Evolutionary conservation across 1,140 invertebrate species (phyloP).

Genomic region (Brachionus manjavacas): DNA sequence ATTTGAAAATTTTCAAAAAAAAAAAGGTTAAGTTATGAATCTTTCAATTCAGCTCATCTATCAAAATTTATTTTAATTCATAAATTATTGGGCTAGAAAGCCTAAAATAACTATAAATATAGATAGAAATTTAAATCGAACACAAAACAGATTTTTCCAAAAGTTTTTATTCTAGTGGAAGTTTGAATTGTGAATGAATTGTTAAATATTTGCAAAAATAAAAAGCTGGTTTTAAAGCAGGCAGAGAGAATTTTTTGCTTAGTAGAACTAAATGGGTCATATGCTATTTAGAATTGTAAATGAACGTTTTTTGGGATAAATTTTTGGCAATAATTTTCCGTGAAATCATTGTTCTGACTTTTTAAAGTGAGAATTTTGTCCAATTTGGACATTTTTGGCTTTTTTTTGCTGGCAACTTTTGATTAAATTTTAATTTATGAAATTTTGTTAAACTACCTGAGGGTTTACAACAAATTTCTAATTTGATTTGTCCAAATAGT

Average conservation of each 20-base stretch:
- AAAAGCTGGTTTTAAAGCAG: neutral
- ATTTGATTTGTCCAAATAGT: neutral
- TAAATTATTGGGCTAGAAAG: conserved; percentile 26
- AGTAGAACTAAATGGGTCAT: neutral
- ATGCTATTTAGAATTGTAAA: neutral
- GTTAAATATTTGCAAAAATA: neutral
- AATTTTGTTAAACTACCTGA: too few relatives aligned
- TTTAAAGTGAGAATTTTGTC: too few relatives aligned
- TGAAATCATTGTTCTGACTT: too few relatives aligned
- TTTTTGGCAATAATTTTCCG: neutral
- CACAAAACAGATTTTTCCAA: neutral
- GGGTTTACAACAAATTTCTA: neutral
- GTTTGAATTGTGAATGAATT: neutral
- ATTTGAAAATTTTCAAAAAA: neutral
- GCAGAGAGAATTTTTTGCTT: neutral
- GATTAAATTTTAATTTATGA: too few relatives aligned
- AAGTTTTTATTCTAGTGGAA: too few relatives aligned
- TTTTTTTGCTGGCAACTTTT: too few relatives aligned
- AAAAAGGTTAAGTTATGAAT: conserved; percentile 34
- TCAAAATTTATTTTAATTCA: neutral
- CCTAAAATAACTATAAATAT: neutral
- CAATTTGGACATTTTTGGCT: too few relatives aligned
- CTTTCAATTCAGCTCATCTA: conserved; percentile 5
- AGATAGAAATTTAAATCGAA: neutral
- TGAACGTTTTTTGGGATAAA: neutral